phyloP scores from a whole-genome alignment of 2,113 vertebrate species.

The Trichomycterus rosablanca region DNA sequence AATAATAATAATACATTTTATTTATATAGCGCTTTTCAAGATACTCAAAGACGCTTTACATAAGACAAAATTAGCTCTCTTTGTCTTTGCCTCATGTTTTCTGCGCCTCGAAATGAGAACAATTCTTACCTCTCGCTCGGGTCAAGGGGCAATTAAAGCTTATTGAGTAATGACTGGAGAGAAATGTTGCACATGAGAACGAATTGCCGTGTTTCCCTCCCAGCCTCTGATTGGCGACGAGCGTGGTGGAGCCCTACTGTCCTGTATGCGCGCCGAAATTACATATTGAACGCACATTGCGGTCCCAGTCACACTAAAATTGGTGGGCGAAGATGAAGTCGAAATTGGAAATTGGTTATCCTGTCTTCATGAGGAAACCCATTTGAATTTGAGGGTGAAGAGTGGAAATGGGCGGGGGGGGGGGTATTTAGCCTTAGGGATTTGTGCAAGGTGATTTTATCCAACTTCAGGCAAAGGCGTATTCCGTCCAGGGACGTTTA shows the following conservation, averaged over 20 bases:
- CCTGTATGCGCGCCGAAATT: slow-evolving; percentile 75
- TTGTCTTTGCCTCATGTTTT: slow-evolving; percentile 41
- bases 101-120: slow-evolving; percentile 17
- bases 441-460: slow-evolving; percentile 8
- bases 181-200: slow-evolving; percentile 55
- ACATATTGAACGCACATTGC: slow-evolving; percentile 59
- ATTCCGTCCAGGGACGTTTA: slow-evolving; percentile 5
- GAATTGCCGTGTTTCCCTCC: slow-evolving; percentile 48
- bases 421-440: not conserved
- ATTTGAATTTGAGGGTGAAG: slow-evolving; percentile 60
- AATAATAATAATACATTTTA: no score
- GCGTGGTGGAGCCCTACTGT: slow-evolving; percentile 64
- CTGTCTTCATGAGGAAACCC: slow-evolving; percentile 69
- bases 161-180: slow-evolving; percentile 70
- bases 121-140: slow-evolving; percentile 51
- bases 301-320: slow-evolving; percentile 65
- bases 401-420: slow-evolving; percentile 46
- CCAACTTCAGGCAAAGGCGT: slow-evolving; percentile 14
- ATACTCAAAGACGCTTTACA: no score
- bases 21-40: no score
- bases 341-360: slow-evolving; percentile 76
- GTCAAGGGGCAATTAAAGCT: slow-evolving; percentile 64
- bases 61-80: no score
- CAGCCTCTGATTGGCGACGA: slow-evolving; percentile 46
- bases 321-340: slow-evolving; percentile 74